Evolutionary conservation across 2,888 invertebrate species (phyloP).

Genomic region (Fragum sueziense): DNA sequence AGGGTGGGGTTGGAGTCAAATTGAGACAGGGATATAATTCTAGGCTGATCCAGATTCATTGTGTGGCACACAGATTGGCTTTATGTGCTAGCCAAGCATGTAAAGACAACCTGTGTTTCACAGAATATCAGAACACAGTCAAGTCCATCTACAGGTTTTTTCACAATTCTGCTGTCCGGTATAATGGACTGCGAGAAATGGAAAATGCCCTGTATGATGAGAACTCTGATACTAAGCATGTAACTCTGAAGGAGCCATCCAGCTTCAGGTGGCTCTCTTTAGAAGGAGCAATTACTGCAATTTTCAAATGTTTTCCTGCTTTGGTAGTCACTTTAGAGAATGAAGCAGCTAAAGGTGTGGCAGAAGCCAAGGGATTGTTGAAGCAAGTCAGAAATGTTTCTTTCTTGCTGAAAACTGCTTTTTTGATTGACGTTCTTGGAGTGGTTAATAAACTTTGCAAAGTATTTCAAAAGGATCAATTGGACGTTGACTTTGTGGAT

Average conservation of each 20-base stretch:
- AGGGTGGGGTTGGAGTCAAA: constrained; percentile 26
- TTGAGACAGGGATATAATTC: neutral
- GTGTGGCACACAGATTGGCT: constrained; percentile 38
- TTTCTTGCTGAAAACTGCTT: constrained; percentile 25
- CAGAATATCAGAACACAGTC: constrained; percentile 29
- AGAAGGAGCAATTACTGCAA: constrained; percentile 30
- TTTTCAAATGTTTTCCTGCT: constrained; percentile 35
- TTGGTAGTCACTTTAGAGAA: constrained; percentile 20
- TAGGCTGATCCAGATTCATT: constrained; percentile 37
- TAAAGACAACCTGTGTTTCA: constrained; percentile 19
- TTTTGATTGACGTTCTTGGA: constrained; percentile 30
- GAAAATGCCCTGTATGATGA: constrained; percentile 15
- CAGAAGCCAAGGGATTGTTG: constrained; percentile 34
- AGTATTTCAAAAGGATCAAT: constrained; percentile 31
- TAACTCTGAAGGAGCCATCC: constrained; percentile 44
- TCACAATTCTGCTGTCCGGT: constrained; percentile 41
- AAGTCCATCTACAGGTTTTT: constrained; percentile 45
- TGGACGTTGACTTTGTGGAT: constrained; percentile 35
- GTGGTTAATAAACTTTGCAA: constrained; percentile 19
- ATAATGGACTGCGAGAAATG: constrained; percentile 42
- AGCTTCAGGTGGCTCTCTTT: constrained; percentile 41
- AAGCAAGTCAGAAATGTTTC: constrained; percentile 21
- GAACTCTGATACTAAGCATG: neutral
- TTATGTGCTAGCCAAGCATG: constrained; percentile 28
- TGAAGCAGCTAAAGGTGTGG: constrained; percentile 19